Conservation (phyloP, 2,797 vertebrate genomes). For the Psittacula echo region DNA sequence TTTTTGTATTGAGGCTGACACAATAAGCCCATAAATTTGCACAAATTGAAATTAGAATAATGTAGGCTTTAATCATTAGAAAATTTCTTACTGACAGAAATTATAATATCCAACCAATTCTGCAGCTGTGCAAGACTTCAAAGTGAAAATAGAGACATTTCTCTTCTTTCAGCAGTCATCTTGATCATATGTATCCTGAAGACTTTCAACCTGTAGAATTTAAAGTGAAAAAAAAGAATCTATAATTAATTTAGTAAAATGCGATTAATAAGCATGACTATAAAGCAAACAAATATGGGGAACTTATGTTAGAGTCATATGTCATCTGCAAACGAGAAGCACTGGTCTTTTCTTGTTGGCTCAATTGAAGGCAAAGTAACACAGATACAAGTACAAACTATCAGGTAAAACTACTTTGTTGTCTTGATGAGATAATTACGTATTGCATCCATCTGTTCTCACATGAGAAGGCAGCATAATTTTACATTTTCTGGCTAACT, state of each 20-base stretch:
- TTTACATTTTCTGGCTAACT: neutral
- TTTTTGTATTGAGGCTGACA: neutral
- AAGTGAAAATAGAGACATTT: neutral
- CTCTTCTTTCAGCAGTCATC: neutral
- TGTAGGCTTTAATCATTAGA: neutral
- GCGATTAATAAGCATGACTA: neutral
- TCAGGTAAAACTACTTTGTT: neutral
- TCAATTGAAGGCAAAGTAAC: neutral
- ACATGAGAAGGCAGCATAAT: too few species aligned
- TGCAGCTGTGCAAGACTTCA: neutral
- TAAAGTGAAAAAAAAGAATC: neutral
- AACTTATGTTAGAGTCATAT: neutral
- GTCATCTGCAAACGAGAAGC: neutral
- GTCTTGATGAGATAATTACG: neutral
- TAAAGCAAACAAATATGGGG: neutral
- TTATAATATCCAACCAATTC: neutral
- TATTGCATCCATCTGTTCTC: neutral
- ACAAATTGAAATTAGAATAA: neutral
- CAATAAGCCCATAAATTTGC: neutral
- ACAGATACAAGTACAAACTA: fast-evolving
- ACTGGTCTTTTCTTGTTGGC: neutral
- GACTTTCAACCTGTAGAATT: neutral
- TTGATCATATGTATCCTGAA: neutral
- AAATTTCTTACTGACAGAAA: neutral
- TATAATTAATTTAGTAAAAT: neutral